Evolutionary conservation across 2,113 vertebrate genomes (phyloP).

Genomic region (Fregetta grallaria): DNA sequence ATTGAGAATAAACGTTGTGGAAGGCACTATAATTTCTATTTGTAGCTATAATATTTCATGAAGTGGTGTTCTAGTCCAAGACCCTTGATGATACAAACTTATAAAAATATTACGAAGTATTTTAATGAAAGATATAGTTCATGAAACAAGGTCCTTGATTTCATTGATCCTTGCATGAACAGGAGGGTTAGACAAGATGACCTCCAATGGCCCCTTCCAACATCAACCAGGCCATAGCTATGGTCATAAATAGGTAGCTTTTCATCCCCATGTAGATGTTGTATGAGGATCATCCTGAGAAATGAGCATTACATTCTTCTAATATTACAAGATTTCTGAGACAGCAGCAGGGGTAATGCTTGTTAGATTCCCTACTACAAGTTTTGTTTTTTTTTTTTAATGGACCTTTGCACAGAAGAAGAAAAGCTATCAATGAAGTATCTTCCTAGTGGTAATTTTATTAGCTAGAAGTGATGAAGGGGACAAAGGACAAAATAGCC

Average conservation of each 20-base stretch:
- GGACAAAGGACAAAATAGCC: background rate
- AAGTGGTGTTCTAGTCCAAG: background rate
- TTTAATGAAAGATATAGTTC: slow-evolving; percentile 73
- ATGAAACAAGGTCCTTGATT: slow-evolving; percentile 63
- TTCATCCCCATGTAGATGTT: slow-evolving; percentile 49
- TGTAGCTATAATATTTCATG: background rate
- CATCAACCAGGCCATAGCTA: background rate
- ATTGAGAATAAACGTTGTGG: background rate
- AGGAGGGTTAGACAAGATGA: background rate
- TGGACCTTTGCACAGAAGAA: slow-evolving; percentile 4
- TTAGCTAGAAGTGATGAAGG: background rate
- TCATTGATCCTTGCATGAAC: background rate
- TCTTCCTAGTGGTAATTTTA: background rate
- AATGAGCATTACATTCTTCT: slow-evolving; percentile 64
- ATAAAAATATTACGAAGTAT: slow-evolving; percentile 62
- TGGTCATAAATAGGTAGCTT: slow-evolving; percentile 65
- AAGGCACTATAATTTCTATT: background rate
- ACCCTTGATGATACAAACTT: background rate
- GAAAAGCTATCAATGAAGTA: slow-evolving; percentile 33
- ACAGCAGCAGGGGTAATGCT: slow-evolving; percentile 59
- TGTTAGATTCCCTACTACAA: slow-evolving; percentile 39
- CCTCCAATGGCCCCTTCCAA: background rate
- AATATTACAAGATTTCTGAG: slow-evolving; percentile 69
- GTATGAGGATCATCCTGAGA: slow-evolving; percentile 60
- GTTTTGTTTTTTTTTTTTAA: slow-evolving; percentile 4